Conservation (phyloP, 2,113 vertebrate genomes). For the Cyprinodon brontotheroides region DNA sequence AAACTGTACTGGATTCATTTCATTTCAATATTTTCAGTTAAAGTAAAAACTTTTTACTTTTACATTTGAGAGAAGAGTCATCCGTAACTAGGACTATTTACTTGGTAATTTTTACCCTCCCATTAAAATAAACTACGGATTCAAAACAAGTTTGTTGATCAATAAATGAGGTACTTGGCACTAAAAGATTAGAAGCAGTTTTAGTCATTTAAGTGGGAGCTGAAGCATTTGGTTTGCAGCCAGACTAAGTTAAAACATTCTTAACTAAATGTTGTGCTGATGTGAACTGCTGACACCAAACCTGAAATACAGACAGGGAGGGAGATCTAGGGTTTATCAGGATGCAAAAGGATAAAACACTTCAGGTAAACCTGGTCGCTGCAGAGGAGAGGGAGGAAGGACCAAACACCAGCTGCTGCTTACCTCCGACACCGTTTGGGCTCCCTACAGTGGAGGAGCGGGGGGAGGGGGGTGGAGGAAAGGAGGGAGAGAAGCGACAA, state of each 20-base stretch:
- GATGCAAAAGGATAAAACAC: not conserved
- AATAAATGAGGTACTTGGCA: not conserved
- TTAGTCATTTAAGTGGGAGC: not conserved
- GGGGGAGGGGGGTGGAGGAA: not conserved
- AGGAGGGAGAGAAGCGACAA: slow-evolving; percentile 30
- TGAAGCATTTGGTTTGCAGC: not conserved
- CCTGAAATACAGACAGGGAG: not conserved
- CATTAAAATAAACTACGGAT: not conserved
- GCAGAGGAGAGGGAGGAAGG: slow-evolving; percentile 7
- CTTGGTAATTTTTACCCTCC: too few relatives aligned
- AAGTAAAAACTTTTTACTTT: not conserved
- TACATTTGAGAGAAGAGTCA: too few relatives aligned
- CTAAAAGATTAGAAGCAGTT: not conserved
- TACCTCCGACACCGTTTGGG: slow-evolving; percentile 79
- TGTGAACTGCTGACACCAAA: not conserved
- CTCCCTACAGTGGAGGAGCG: slow-evolving; percentile 66
- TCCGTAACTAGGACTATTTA: too few relatives aligned
- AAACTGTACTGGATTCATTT: too few relatives aligned
- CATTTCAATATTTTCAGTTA: not conserved
- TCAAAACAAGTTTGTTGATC: not conserved
- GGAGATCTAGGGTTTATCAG: not conserved
- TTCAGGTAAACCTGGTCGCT: not conserved
- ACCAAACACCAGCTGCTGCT: slow-evolving; percentile 48
- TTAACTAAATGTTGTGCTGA: not conserved
- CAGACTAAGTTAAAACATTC: not conserved